Base-by-base conservation (phyloP, 2,797 vertebrate genomes). In the Urocyon cinereoargenteus region DNA sequence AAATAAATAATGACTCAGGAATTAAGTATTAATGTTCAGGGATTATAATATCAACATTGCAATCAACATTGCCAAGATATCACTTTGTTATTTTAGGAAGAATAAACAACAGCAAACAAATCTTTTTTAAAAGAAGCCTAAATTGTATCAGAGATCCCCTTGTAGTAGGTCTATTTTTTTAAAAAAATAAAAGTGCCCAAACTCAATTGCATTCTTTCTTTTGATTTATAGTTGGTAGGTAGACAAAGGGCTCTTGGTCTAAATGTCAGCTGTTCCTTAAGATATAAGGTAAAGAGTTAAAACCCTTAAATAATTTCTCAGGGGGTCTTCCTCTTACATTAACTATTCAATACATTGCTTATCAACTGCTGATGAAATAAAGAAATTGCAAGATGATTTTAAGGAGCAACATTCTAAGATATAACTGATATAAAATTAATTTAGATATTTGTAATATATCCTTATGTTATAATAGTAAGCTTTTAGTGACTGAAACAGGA, bases 1-100 rank as follows among this genome's bases (percentile, higher is more conserved):
- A 93, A 85, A 95, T 89, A 97, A 96, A 66, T 87, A 97, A 95
- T 96, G 96, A 98, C 77, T 95, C 95, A 96, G 81, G 51, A 87
- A 94, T 97, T 93, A 91, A 97, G 83, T 95, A 92, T 45, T 45
- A 92, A 34, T 79, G 18, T 83, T 26, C 8, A 90, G 31, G 73
- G 6, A 70, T 95, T 96, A 96, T 79, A 92, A 94, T 96, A 94
- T 91, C 45, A 97, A 57, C 96, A 96, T 94, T 94, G 28, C 9
- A 84, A 4, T 86, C 59, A 72, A 68, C 49, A 59, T 86, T 97
- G 92, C 92, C 89, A 98, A 72, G 19, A 78, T 77, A 77, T 85
- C 64, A 94, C 51, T 97, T 97, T 57, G 83, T 73, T 96, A 94
- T 93, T 94, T 96, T 86, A 92, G 91, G 86, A 91, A 87, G 72